Base-by-base conservation (phyloP, 2,113 vertebrate genomes). In the Rhinolophus sinicus region DNA sequence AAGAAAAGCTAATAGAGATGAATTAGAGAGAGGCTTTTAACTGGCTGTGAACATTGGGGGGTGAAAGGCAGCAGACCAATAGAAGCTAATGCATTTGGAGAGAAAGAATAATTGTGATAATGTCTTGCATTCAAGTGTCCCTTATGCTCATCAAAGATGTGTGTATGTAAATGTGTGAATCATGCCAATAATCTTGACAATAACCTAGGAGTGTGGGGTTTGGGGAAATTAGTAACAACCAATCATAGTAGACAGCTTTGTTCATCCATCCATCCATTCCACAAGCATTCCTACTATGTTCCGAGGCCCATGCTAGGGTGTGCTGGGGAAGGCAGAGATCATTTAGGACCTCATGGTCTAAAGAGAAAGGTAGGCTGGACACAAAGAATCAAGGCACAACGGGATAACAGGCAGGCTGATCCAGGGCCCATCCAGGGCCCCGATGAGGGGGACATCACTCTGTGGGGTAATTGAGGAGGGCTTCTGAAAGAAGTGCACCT, bases 51-150 rank as follows among this genome's bases (percentile, higher is more conserved):
- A 93, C 58, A 50, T 18, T 50, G 76, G 47, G 12, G 26, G 47
- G 10, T n/a, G 21, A 26, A 47, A 70, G 62, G 40, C 35, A 26
- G 69, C 44, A 93, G 72, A 81, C 50, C 22, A 73, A 56, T 35
- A 84, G 81, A 92, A 97, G 88, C 30, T 73, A 95, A 93, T 88
- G 47, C 67, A 77, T 92, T 83, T 58, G 44, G 33, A 28, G 44
- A 93, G 84, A 96, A 96, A 95, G 75, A 93, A 96, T 92, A 86
- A 93, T 67, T 92, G 76, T 50, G 70, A 83, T 96, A 73, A 72
- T 95, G 88, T 70, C 85, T 93, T 95, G 40, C 84, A 97, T 80
- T 92, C 70, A 60, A 87, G 96, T 80, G 87, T 92, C 80, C 30
- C 38, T 87, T 95, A 83, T 52, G 85, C 21, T 96, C 91, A 78